Base-by-base conservation (phyloP, 2,888 invertebrate genomes). In the Cosmorhoe ocellata region DNA sequence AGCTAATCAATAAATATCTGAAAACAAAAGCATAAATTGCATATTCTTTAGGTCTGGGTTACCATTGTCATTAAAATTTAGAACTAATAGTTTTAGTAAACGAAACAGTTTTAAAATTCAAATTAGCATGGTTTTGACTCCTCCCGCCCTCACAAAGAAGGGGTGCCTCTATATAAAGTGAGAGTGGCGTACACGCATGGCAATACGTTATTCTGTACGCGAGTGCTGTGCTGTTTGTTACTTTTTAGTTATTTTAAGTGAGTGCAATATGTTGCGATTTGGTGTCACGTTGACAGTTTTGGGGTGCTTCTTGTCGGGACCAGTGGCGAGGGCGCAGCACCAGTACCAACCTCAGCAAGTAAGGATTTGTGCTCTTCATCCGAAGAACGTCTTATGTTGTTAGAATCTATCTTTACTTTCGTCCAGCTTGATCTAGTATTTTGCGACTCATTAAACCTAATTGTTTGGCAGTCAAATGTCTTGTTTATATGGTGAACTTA, bases 131-230 rank as follows among this genome's bases (percentile, higher is more conserved):
- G 28, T 51, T 56, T 59, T 51, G 39, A 51, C 42, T 49, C 66
- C 79, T 77, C 81, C 82, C 81, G 74, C 84, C 74, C 71, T 71
- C 67, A 64, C 66, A 67, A 73, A 85, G 87, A 80, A 84, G 88
- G 88, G 88, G 82, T 87, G 86, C 54, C 71, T 73, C 71, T 89
- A 89, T 90, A 89, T 85, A 89, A 81, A 81, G 83, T 74, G 84
- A 82, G 79, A 77, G 81, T 79, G 44, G 61, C 61, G 61, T 64
- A 75, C 76, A 81, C 79, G 80, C 81, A 77, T 71, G 71, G 75
- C 74, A 81, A 77, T 73, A 80, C 81, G 81, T 81, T 70, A 71
- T 69, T 66, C 56, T 67, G 64, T 64, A 58, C 79, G 84, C 81
- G 86, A 77, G 85, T 84, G 84, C 38, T 55, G 42, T 46, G 54